Base-by-base conservation (phyloP, 2,888 invertebrate species). In the Leptura quadrifasciata region DNA sequence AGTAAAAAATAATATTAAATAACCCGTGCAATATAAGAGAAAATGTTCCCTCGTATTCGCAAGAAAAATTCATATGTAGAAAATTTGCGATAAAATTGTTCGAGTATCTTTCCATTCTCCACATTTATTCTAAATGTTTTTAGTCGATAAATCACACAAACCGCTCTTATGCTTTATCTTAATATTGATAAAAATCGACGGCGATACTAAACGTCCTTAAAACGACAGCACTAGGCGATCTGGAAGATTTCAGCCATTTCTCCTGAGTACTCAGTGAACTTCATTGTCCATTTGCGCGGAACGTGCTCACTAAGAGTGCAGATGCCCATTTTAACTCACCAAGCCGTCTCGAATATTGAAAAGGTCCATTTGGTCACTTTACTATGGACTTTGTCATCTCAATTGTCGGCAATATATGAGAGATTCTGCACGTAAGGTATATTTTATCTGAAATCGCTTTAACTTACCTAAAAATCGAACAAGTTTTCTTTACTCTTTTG, bases 301-400 rank as follows among this genome's bases (percentile, higher is more conserved):
- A 72, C 72, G 72, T 72, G 72, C 58, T 55, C 47, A 21, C 58
- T 72, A 58, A 58, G 65, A 72, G 65, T 65, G 27, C 47, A 65
- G 58, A 72, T 72, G 64, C 35, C 58, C 65, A 52, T 52, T 72
- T 65, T 65, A 52, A 72, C 65, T 58, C 72, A 24, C 58, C 52
- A 65, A 31, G 27, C 58, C 65, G 72, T 72, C 58, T 65, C 21
- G 72, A 72, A 72, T 72, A 72, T 72, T 72, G 72, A 72, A 72
- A 72, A 72, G 65, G 47, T 31, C 65, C 65, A 65, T 65, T 65
- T 65, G 65, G 65, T 52, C 65, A 65, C 65, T 65, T 65, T 65
- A 65, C 21, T 47, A 24, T 35, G 21, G 52, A 65, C 27, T 65
- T 27, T 65, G 65, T 65, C 65, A 52, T 65, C 21, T 47, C 21